Percentiles rank a stretch among this genome's conserved stretches.
Conservation (phyloP, 1,140 invertebrate species). For the Copidosoma floridanum region DNA sequence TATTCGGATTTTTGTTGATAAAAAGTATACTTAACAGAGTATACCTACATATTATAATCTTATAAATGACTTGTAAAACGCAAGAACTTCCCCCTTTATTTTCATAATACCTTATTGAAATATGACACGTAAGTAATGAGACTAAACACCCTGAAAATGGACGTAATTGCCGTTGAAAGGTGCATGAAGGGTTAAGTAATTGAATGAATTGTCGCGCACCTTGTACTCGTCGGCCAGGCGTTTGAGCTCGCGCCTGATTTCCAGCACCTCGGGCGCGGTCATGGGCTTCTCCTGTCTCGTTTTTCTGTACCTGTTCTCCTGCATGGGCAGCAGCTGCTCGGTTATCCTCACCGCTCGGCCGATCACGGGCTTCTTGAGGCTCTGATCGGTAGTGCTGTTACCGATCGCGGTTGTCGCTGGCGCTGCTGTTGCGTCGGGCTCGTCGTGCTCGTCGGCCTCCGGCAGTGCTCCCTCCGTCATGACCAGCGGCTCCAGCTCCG, state of each 20-base stretch:
- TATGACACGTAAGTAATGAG: too few species aligned
- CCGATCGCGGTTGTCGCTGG: too few species aligned
- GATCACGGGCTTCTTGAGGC: constrained; percentile 7
- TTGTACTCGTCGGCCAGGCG: constrained; percentile 91
- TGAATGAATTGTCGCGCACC: too few species aligned
- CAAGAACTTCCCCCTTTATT: too few species aligned
- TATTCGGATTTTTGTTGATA: too few species aligned
- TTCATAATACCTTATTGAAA: too few species aligned
- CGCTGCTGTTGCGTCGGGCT: constrained; percentile 36
- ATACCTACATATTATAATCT: not conserved
- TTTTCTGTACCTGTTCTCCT: constrained; percentile 32
- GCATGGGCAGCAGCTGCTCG: constrained; percentile 22
- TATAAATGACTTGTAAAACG: too few species aligned
- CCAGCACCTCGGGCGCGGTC: constrained; percentile 64
- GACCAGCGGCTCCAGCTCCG: constrained; percentile 77
- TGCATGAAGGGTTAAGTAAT: not conserved
- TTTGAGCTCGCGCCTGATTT: constrained; percentile 83
- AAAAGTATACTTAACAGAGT: not conserved
- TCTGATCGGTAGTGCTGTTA: not conserved
- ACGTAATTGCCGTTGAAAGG: not conserved
- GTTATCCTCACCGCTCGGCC: constrained; percentile 50
- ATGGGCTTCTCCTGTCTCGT: constrained; percentile 44
- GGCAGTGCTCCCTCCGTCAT: constrained; percentile 61
- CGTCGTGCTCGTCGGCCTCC: constrained; percentile 61
- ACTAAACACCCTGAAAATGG: too few species aligned